These are phyloP conservation scores for Cylloceria caligata DNA, from an alignment of 2,888 invertebrate species.

Conservation along the genomic window DNA sequence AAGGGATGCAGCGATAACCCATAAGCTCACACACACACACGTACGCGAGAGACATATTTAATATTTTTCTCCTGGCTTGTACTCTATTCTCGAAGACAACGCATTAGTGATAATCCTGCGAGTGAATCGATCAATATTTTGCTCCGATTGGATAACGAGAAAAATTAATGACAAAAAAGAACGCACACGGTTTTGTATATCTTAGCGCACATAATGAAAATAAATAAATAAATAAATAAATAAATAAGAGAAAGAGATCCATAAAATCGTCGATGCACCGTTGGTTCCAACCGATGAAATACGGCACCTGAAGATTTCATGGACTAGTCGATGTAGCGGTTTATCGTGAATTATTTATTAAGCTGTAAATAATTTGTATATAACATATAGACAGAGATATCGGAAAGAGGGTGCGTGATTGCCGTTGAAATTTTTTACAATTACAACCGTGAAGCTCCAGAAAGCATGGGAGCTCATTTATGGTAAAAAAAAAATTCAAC, in stretches of 20 bases:
- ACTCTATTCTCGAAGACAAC: constrained; percentile 54
- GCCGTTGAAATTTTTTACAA: constrained; percentile 59
- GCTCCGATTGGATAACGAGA: constrained; percentile 22
- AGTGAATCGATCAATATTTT: constrained; percentile 37
- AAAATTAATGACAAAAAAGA: constrained; percentile 48
- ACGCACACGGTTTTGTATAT: constrained; percentile 69
- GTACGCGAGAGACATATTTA: constrained; percentile 27
- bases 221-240: constrained; percentile 16
- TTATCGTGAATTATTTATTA: constrained; percentile 54
- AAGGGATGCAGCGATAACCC: constrained; percentile 27
- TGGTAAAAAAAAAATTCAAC: constrained; percentile 5
- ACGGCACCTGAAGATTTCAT: constrained; percentile 30
- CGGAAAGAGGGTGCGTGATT: constrained; percentile 14
- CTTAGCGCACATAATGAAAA: constrained; percentile 57
- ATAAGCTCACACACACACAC: background rate
- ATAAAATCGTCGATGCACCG: background rate
- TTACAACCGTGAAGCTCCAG: constrained; percentile 34
- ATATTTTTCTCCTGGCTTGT: constrained; percentile 54
- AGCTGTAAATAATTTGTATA: constrained; percentile 70
- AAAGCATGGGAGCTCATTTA: constrained; percentile 32
- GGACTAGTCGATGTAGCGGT: constrained; percentile 49
- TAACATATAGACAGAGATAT: constrained; percentile 48
- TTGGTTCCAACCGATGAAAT: constrained; percentile 13
- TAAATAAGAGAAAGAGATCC: background rate
- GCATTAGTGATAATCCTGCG: constrained; percentile 61